Conservation (phyloP, 2,888 invertebrate genomes). For the Peribatodes rhomboidaria region DNA sequence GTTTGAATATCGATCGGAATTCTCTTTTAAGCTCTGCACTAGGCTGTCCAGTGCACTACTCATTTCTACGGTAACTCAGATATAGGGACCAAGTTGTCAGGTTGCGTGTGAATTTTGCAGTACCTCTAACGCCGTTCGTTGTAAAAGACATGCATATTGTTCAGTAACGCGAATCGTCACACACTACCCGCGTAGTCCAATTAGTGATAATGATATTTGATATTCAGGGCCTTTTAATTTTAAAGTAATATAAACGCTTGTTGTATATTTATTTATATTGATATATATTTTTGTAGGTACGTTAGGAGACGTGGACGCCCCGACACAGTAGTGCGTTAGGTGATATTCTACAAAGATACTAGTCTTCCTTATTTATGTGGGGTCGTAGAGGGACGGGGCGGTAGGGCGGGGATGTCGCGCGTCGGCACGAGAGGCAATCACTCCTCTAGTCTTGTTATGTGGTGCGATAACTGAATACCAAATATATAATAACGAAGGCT, state of each 20-base stretch:
- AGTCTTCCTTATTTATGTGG: conserved; percentile 83
- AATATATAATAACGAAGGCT: conserved; percentile 84
- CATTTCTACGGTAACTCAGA: conserved; percentile 54
- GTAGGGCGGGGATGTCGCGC: conserved; percentile 47
- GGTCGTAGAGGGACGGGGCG: conserved; percentile 51
- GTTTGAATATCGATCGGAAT: conserved; percentile 51
- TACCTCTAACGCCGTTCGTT: conserved; percentile 55
- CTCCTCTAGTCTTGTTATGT: conserved; percentile 85
- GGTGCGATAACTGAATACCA: conserved; percentile 85
- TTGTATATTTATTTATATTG: conserved; percentile 73
- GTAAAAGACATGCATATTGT: conserved; percentile 77
- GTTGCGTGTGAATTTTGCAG: conserved; percentile 53
- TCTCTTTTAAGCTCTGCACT: conserved; percentile 47
- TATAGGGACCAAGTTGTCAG: conserved; percentile 74
- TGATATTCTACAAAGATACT: conserved; percentile 85
- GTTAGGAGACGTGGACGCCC: conserved; percentile 71
- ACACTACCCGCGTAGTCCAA: conserved; percentile 55
- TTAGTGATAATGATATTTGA: conserved; percentile 74
- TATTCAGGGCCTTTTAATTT: conserved; percentile 83
- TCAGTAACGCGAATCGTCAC: conserved; percentile 54
- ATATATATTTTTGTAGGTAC: conserved; percentile 75
- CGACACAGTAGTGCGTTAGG: conserved; percentile 79
- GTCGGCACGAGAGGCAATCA: conserved; percentile 80
- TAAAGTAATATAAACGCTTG: conserved; percentile 78
- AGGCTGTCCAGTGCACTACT: conserved; percentile 46